Evolutionary conservation across 2,113 vertebrate genomes (phyloP).

Genomic region (Pseudois nayaur): DNA sequence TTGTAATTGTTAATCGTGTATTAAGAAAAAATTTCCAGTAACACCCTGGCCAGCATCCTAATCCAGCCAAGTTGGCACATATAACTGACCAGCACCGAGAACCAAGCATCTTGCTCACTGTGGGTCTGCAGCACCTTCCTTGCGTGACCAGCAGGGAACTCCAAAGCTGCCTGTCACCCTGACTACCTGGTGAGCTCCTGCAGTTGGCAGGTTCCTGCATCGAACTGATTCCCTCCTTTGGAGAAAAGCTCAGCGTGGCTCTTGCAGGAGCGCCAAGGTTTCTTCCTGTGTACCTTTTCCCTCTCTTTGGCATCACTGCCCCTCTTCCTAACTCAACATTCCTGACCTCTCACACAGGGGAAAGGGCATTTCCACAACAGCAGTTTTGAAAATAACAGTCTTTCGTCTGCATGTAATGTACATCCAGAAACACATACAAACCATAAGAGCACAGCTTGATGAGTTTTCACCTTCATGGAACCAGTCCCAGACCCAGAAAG

Average conservation of each 20-base stretch:
- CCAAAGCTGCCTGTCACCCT: too few relatives aligned
- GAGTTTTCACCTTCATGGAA: neutral
- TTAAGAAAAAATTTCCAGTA: neutral
- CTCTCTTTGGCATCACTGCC: neutral
- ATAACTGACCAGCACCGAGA: neutral
- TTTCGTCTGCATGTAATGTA: neutral
- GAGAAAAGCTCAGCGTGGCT: neutral
- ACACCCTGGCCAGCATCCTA: neutral
- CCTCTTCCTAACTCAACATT: neutral
- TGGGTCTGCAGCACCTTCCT: neutral
- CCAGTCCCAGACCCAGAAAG: neutral
- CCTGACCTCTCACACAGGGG: neutral
- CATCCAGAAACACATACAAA: neutral
- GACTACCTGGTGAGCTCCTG: accelerated
- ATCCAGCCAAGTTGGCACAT: neutral
- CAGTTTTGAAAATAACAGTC: neutral
- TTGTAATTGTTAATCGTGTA: neutral
- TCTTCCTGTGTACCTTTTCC: neutral
- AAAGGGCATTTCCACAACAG: neutral
- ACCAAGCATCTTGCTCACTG: neutral
- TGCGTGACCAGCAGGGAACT: neutral
- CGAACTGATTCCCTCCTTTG: neutral
- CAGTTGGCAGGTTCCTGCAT: neutral
- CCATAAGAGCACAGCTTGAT: neutral
- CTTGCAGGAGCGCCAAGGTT: neutral